Evolutionary conservation across 2,797 vertebrate genomes (phyloP).

Genomic region (Lacerta agilis): DNA sequence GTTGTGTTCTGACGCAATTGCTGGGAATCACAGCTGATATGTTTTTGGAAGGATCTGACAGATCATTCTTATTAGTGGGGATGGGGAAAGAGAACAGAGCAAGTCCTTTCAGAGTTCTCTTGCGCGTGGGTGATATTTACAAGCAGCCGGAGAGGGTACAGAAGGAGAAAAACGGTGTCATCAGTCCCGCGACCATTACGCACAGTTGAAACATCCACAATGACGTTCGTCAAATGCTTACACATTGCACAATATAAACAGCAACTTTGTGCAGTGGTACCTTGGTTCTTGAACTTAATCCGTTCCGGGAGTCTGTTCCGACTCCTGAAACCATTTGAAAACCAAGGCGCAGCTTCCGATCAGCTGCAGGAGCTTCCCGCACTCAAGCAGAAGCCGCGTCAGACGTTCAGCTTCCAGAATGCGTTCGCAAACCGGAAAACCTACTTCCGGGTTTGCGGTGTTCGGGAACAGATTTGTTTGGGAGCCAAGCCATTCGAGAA

Average conservation of each 20-base stretch:
- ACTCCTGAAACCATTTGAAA: too few species aligned
- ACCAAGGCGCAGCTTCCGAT: too few species aligned
- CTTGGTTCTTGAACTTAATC: too few species aligned
- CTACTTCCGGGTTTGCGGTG: too few species aligned
- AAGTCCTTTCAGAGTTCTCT: neutral
- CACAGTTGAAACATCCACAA: neutral
- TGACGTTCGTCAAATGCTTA: neutral
- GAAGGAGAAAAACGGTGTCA: neutral
- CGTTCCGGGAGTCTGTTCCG: too few species aligned
- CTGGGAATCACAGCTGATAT: neutral
- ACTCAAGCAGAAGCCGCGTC: fast-evolving
- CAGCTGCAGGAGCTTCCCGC: too few species aligned
- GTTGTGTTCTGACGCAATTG: constrained; percentile 41
- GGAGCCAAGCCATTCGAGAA: too few species aligned
- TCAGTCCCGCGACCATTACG: neutral
- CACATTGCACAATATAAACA: neutral
- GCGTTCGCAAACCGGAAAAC: too few species aligned
- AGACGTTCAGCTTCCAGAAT: too few species aligned
- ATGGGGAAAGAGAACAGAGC: neutral
- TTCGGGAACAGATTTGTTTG: too few species aligned
- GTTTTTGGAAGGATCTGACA: constrained; percentile 19
- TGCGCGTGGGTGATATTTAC: neutral
- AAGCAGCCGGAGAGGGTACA: neutral
- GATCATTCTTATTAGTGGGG: neutral
- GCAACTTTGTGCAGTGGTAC: neutral